Evolutionary conservation across 2,797 vertebrate species (phyloP).

Genomic region (Tachyglossus aculeatus): DNA sequence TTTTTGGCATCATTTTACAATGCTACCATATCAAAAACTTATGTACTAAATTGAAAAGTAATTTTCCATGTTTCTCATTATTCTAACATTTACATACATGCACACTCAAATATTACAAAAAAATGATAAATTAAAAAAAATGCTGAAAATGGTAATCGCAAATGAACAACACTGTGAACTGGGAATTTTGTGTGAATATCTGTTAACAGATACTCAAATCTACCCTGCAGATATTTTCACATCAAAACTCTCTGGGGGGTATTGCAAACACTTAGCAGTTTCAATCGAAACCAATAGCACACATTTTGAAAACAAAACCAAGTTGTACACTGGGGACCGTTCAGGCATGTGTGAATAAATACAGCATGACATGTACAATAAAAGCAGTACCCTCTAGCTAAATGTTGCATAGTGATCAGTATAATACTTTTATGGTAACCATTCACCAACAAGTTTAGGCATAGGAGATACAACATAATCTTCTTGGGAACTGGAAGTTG

Average conservation of each 20-base stretch:
- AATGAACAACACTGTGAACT: neutral
- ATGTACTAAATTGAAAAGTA: neutral
- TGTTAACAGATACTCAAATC: neutral
- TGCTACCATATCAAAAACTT: conserved; percentile 2
- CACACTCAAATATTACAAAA: neutral
- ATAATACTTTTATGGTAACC: neutral
- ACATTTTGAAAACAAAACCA: neutral
- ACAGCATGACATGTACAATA: neutral
- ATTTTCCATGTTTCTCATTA: neutral
- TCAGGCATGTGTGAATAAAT: neutral
- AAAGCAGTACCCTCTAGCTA: conserved; percentile 8
- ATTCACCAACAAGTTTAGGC: neutral
- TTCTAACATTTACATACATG: neutral
- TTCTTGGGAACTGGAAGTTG: neutral
- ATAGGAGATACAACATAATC: neutral
- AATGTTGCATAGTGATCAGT: neutral
- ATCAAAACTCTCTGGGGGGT: neutral
- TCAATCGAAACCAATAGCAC: neutral
- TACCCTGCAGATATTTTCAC: neutral
- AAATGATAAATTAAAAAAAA: neutral
- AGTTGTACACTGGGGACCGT: neutral
- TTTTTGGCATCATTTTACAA: neutral
- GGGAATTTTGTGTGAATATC: neutral
- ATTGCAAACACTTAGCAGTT: conserved; percentile 5
- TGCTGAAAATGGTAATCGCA: neutral